Percentiles rank a stretch among this genome's conserved stretches.
These are phyloP conservation scores for Colossoma macropomum DNA, from an alignment of 2,113 vertebrate species.

Conservation along the genomic window DNA sequence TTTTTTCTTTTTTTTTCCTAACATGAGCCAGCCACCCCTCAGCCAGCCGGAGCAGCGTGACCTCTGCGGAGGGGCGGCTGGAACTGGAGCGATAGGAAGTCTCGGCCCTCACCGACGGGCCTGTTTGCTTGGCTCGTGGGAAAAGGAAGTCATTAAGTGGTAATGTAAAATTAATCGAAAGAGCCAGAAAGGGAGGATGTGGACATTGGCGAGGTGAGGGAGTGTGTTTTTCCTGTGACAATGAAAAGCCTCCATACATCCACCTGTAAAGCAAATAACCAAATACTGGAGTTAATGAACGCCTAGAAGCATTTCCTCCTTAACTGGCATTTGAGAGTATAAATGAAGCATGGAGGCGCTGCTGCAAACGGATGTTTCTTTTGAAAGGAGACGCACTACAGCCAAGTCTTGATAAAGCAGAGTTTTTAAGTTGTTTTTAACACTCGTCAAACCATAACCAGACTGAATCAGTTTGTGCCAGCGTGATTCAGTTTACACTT, in stretches of 20 bases:
- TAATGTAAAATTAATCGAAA: constrained; percentile 65
- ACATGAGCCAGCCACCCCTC: neutral
- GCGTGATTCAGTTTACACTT: neutral
- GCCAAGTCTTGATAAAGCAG: neutral
- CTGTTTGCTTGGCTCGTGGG: constrained; percentile 63
- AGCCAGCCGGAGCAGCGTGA: neutral
- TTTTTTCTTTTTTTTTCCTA: neutral
- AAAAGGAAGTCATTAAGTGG: constrained; percentile 68
- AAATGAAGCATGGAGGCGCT: neutral
- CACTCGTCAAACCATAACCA: neutral
- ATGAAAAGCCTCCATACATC: constrained; percentile 45
- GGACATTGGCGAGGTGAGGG: constrained; percentile 58
- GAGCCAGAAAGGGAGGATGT: constrained; percentile 67
- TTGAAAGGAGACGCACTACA: neutral
- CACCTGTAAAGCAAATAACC: constrained; percentile 59
- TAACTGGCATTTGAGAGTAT: neutral
- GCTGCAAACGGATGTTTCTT: neutral
- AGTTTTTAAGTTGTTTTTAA: neutral
- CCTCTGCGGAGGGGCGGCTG: constrained; percentile 13
- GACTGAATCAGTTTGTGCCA: neutral
- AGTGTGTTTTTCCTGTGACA: constrained; percentile 52
- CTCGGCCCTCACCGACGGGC: constrained; percentile 16
- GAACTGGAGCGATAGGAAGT: constrained; percentile 24
- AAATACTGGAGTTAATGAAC: constrained; percentile 10
- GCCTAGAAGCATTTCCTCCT: neutral